Evolutionary conservation across 2,797 vertebrate genomes (phyloP).

Genomic region (Anisognathus igniventris): DNA sequence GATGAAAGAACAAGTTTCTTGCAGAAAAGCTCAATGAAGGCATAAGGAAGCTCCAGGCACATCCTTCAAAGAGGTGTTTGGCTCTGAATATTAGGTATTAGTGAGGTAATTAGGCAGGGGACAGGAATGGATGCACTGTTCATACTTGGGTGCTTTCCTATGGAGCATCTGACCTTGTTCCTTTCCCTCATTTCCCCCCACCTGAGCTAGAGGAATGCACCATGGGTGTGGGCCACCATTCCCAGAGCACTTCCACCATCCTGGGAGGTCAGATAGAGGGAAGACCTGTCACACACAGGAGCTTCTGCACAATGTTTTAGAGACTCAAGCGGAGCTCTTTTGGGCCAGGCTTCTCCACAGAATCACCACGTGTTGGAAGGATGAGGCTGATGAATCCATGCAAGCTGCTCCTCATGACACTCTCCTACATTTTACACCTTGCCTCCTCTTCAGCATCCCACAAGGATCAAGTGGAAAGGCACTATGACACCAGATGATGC

Average conservation of each 20-base stretch:
- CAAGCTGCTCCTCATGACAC: neutral
- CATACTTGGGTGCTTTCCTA: neutral
- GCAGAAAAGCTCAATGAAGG: neutral
- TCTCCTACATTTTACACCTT: neutral
- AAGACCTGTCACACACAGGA: neutral
- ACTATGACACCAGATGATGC: neutral
- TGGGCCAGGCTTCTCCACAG: neutral
- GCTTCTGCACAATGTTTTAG: neutral
- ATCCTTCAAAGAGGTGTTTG: neutral
- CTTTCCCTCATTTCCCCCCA: neutral
- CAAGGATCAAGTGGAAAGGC: neutral
- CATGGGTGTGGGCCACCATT: neutral
- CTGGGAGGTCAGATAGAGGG: neutral
- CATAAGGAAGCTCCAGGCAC: neutral
- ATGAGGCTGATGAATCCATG: neutral
- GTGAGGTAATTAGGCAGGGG: neutral
- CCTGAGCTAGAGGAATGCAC: neutral
- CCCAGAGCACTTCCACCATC: neutral
- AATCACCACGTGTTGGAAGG: neutral
- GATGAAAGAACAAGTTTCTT: neutral
- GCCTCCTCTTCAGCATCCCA: neutral
- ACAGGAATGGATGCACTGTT: neutral
- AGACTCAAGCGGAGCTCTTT: neutral
- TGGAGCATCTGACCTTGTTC: neutral
- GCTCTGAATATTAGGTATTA: neutral